Evolutionary conservation across 2,888 invertebrate species (phyloP).

Genomic region (Xanthia icteritia): DNA sequence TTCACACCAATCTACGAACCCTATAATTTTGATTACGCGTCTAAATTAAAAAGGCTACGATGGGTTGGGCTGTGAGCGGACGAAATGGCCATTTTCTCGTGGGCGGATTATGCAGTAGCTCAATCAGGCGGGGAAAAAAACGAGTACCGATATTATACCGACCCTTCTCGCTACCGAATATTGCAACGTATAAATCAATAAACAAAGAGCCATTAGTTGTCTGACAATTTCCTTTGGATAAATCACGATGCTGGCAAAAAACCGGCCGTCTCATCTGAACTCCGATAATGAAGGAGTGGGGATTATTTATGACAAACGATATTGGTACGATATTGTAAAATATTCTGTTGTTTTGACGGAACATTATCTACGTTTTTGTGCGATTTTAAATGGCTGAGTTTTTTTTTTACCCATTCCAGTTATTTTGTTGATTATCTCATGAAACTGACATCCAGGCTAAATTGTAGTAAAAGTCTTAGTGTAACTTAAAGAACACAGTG

Average conservation of each 20-base stretch:
- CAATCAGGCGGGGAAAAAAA: slow-evolving; percentile 81
- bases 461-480: neutral
- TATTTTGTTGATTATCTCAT: neutral
- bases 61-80: slow-evolving; percentile 48
- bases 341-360: slow-evolving; percentile 27
- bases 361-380: neutral
- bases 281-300: slow-evolving; percentile 80
- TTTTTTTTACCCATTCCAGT: accelerated
- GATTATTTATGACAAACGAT: slow-evolving; percentile 71
- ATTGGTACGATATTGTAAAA: slow-evolving; percentile 65
- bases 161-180: slow-evolving; percentile 88
- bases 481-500: neutral
- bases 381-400: neutral
- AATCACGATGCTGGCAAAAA: slow-evolving; percentile 85
- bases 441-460: neutral
- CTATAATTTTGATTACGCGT: slow-evolving; percentile 78
- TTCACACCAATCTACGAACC: slow-evolving; percentile 80
- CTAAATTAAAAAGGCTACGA: slow-evolving; percentile 74
- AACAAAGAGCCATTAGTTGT: slow-evolving; percentile 90
- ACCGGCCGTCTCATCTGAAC: slow-evolving; percentile 76
- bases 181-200: slow-evolving; percentile 89
- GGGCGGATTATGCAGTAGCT: slow-evolving; percentile 81
- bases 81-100: slow-evolving; percentile 67
- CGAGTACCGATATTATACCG: slow-evolving; percentile 78
- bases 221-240: slow-evolving; percentile 89